Base-by-base conservation (phyloP, 2,113 vertebrate species). In the Myotis brandtii region DNA sequence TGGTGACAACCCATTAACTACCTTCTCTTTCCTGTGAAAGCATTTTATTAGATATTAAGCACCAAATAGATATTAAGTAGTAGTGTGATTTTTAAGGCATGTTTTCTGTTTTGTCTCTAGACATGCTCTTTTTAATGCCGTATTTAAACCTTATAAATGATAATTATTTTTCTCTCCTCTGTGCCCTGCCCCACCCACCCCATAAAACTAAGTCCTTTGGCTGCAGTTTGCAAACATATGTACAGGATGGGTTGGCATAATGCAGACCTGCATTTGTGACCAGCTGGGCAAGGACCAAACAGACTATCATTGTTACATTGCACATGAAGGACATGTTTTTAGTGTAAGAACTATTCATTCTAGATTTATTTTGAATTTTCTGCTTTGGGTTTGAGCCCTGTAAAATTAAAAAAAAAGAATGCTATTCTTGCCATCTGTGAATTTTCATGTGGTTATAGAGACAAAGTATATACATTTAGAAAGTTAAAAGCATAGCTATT, bases 81-180 rank as follows among this genome's bases (percentile, higher is more conserved):
- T 56, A n/a, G 43, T 92, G 37, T 93, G 40, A 62, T 83, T 23
- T 20, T 20, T 86, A 72, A 34, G 59, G 59, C 11, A 59, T 52
- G 0, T 72, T 14, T 80, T 52, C n/a, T 80, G 5, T 77, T 91
- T 91, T 92, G 52, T 11, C 59, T 86, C 43, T 59, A 77, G 8
- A 77, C 91, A 46, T 27, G 14, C 23, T 62, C 34, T 79, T 89
- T 52, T 69, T 20, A 95, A 48, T 89, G 56, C 34, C 16, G 1
- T 94, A 54, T 73, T 89, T 86, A 54, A 94, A 90, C 73, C 93
- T n/a, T 64, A 56, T 73, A 79, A 89, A 67, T 52, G 13, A 34
- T 66, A 20, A 43, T 50, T 82, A 75, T 72, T 94, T 92, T 84
- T 81, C 56, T 64, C 25, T 93, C 13, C 10, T 32, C 12, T 67